A percentile compares a stretch with the other conserved stretches of the same genome.
Evolutionary conservation across 2,888 invertebrate genomes (phyloP).

Genomic region (Mamestra brassicae): DNA sequence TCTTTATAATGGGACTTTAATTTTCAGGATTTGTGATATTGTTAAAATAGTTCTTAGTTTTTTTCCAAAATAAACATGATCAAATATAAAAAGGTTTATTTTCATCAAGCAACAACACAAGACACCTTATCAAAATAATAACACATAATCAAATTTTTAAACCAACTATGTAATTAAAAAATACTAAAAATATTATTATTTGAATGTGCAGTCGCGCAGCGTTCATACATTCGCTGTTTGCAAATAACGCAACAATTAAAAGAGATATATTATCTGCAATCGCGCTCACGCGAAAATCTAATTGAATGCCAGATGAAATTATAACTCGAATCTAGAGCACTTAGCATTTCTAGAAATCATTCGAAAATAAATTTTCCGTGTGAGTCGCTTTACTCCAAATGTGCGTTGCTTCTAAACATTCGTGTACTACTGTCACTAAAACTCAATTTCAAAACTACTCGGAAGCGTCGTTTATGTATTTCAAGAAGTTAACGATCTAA

Average conservation of each 20-base stretch:
- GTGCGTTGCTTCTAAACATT: slow-evolving; percentile 5
- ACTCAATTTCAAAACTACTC: slow-evolving; percentile 1
- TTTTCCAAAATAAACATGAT: slow-evolving; percentile 52
- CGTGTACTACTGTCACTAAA: not conserved
- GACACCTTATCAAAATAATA: slow-evolving; percentile 16
- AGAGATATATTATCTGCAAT: not conserved
- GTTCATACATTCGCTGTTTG: not conserved
- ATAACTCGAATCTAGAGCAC: slow-evolving; percentile 13
- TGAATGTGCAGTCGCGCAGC: not conserved
- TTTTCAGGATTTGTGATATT: slow-evolving; percentile 57
- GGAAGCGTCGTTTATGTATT: not conserved
- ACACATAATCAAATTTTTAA: not conserved
- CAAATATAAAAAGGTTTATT: slow-evolving; percentile 34
- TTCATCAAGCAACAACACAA: slow-evolving; percentile 18
- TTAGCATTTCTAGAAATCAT: slow-evolving; percentile 11
- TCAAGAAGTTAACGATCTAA: slow-evolving; percentile 62
- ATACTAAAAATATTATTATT: not conserved
- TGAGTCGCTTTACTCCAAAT: not conserved
- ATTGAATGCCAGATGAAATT: slow-evolving; percentile 24
- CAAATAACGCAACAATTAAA: not conserved
- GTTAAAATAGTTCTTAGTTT: slow-evolving; percentile 42
- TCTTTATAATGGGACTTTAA: slow-evolving; percentile 1
- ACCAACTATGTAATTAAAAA: not conserved
- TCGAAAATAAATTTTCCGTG: not conserved
- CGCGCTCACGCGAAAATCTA: slow-evolving; percentile 1